phyloP scores from a whole-genome alignment of 2,797 vertebrate genomes.

The Agapornis canus region DNA sequence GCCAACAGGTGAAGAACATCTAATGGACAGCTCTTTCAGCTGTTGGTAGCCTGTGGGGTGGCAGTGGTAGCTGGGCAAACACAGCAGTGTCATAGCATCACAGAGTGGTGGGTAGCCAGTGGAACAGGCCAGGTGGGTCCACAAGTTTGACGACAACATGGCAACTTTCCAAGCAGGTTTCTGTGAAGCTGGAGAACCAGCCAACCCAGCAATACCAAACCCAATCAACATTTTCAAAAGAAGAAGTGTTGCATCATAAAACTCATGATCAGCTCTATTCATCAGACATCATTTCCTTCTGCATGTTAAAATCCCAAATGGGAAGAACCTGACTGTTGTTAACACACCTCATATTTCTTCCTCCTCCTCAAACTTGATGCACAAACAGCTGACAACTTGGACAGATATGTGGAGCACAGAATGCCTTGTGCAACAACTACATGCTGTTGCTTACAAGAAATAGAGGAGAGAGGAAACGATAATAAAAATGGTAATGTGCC shows the following conservation, averaged over 20 bases:
- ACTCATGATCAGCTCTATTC: not conserved
- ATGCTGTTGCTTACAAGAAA: not conserved
- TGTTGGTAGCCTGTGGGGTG: slow-evolving; percentile 12
- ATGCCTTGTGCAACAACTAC: slow-evolving; percentile 39
- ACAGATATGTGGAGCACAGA: slow-evolving; percentile 16
- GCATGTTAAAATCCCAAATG: not conserved
- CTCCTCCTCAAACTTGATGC: slow-evolving; percentile 27
- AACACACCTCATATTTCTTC: slow-evolving; percentile 30
- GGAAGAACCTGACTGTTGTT: slow-evolving; percentile 16
- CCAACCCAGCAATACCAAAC: slow-evolving; percentile 28
- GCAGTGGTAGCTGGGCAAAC: not conserved
- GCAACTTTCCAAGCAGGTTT: slow-evolving; percentile 59
- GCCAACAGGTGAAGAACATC: not conserved
- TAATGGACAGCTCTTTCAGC: not conserved
- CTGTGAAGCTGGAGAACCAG: slow-evolving; percentile 44
- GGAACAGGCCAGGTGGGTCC: slow-evolving; percentile 36
- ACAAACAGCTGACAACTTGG: slow-evolving; percentile 40
- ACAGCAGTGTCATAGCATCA: not conserved
- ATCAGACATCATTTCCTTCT: slow-evolving; percentile 20
- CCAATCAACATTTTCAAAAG: slow-evolving; percentile 6
- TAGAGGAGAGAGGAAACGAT: slow-evolving; percentile 9
- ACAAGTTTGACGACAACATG: not conserved
- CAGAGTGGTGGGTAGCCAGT: slow-evolving; percentile 24
- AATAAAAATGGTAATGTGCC: not conserved
- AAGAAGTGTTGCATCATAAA: slow-evolving; percentile 48